Percentiles rank a stretch among this genome's conserved stretches.
These are phyloP conservation scores for Platyrinchus mystaceus DNA, from an alignment of 2,797 vertebrate genomes.

Conservation along the genomic window DNA sequence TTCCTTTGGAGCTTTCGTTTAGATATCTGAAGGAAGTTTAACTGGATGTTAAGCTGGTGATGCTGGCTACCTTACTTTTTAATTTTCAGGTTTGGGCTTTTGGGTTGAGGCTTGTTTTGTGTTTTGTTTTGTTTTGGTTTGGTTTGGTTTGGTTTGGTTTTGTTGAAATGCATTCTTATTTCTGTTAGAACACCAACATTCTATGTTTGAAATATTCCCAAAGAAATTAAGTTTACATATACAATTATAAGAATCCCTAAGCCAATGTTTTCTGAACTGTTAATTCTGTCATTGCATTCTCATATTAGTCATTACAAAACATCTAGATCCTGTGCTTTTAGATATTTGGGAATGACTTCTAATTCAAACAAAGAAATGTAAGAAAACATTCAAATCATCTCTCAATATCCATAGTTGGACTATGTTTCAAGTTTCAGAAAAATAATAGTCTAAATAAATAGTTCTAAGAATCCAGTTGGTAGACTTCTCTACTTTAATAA, in stretches of 20 bases:
- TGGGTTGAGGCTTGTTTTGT: rapidly evolving
- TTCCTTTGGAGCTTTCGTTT: background rate
- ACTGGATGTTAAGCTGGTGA: background rate
- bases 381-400: background rate
- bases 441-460: background rate
- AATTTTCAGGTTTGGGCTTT: background rate
- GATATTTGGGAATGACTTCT: background rate
- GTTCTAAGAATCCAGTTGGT: background rate
- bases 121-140: background rate
- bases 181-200: background rate
- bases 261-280: background rate
- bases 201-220: background rate
- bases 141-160: background rate
- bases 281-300: background rate
- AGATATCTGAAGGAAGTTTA: background rate
- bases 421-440: background rate
- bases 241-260: background rate
- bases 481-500: background rate
- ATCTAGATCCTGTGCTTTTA: background rate
- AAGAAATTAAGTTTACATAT: background rate
- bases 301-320: background rate
- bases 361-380: background rate
- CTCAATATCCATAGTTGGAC: background rate
- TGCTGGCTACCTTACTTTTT: background rate
- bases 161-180: background rate